Percentiles rank a stretch among this genome's conserved stretches.
phyloP scores from a whole-genome alignment of 2,797 vertebrate species.

The Falco rusticolus region DNA sequence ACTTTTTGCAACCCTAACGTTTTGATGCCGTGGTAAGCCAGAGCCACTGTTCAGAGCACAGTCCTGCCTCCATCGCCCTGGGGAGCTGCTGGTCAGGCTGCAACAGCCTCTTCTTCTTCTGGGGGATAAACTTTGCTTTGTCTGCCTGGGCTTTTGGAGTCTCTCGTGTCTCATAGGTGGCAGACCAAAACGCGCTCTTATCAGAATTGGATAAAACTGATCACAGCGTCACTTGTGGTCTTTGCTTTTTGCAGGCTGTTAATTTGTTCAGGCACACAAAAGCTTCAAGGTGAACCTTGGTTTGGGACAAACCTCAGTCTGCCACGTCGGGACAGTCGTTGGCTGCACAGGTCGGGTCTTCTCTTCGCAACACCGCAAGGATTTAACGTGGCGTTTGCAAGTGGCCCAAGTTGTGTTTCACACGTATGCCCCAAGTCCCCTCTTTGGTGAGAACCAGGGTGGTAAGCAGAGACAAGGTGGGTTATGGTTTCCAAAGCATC shows the following conservation, averaged over 20 bases:
- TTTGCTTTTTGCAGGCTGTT: neutral
- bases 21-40: neutral
- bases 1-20: neutral
- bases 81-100: neutral
- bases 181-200: neutral
- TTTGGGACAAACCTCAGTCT: neutral
- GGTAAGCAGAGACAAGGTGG: neutral
- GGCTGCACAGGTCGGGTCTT: neutral
- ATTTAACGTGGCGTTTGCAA: neutral
- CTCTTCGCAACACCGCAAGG: neutral
- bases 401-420: neutral
- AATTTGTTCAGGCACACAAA: neutral
- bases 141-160: neutral
- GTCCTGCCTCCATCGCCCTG: neutral
- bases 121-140: neutral
- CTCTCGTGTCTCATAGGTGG: fast-evolving
- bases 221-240: neutral
- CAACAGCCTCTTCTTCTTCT: neutral
- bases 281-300: neutral
- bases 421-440: neutral
- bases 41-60: neutral
- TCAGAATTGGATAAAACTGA: neutral
- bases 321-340: neutral
- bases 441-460: neutral
- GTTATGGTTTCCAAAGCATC: neutral